Percentiles rank a stretch among this genome's conserved stretches.
phyloP scores from a whole-genome alignment of 2,888 invertebrate species.

The Thereva nobilitata region DNA sequence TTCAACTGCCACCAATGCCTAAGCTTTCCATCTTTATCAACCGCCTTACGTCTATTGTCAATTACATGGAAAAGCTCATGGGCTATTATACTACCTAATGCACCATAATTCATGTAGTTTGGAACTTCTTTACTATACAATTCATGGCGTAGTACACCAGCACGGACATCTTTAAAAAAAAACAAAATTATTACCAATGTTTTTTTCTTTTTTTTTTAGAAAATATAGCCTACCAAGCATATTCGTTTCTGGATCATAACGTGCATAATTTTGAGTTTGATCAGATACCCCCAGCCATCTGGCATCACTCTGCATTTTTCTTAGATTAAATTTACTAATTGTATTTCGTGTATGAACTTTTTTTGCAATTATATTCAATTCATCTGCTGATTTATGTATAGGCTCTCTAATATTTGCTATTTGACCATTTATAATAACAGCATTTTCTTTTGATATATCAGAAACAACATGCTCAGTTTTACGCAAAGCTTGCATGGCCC shows the following conservation, averaged over 20 bases:
- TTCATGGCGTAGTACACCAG: constrained; percentile 12
- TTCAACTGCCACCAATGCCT: constrained; percentile 2
- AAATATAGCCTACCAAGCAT: constrained; percentile 14
- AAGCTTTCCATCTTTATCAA: constrained; percentile 11
- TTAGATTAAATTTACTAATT: constrained; percentile 13
- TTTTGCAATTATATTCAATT: constrained; percentile 10
- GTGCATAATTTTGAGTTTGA: constrained; percentile 14
- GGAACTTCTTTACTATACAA: constrained; percentile 14
- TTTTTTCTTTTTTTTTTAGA: no score
- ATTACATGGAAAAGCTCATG: constrained; percentile 24
- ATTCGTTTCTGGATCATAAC: constrained; percentile 18
- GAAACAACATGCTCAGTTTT: constrained; percentile 20
- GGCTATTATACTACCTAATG: constrained; percentile 17
- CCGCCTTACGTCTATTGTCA: constrained; percentile 16
- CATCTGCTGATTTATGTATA: constrained; percentile 12
- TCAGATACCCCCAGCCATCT: constrained; percentile 21
- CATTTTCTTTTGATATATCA: constrained; percentile 3
- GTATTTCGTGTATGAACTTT: constrained; percentile 10
- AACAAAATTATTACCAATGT: neutral
- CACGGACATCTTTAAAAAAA: constrained; percentile 7
- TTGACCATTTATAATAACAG: neutral
- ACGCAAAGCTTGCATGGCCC: constrained; percentile 5
- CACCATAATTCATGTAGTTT: constrained; percentile 27
- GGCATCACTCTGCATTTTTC: constrained; percentile 19
- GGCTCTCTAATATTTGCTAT: constrained; percentile 9